Evolutionary conservation across 2,113 vertebrate species (phyloP), one percentile per base, ranked within the genome.

Genomic region (Psephotus haematonotus): DNA sequence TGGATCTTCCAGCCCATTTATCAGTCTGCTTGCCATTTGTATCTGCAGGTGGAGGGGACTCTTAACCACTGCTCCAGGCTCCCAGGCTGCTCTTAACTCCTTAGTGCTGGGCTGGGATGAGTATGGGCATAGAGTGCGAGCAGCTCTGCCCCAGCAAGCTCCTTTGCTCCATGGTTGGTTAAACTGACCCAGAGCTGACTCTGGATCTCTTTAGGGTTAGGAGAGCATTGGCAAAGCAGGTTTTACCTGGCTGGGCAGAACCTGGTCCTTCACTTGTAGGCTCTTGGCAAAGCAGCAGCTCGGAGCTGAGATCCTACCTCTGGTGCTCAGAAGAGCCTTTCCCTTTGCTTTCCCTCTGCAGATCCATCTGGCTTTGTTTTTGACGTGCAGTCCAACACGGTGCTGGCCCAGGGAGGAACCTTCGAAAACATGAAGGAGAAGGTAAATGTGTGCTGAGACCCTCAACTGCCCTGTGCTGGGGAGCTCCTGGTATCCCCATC

Each of bases 351-450:
- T 86, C 90, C 77, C 88, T 80, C 90, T 91, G 20, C 97, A 99
- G 99, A 99, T 98, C 97, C 98, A 4, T 98, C 98, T 13, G 99
- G 99, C 67, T 99, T 99, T 82, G 98, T 99, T 97, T 99, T 99
- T 96, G 99, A 99, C 97, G 99, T 99, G 10, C 99, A 99, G 95
- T 99, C 99, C 37, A 99, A 99, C 83, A 99, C 99, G 82, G 99
- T 99, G 75, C 98, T 99, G 98, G 99, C 99, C 93, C 99, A 99
- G 93, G 99, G 99, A 97, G 99, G 99, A 95, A 98, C 98, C 19
- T 98, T 98, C 81, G 99, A 99, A 85, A 99, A 98, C 97, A 99
- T 99, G 99, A 99, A 99, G 96, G 99, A 99, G 90, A 99, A 99
- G 99, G 99, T 99, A 98, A 97, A 97, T 53, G 63, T 68, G 87